These are phyloP conservation scores for Eubasilissa regina DNA, from an alignment of 1,140 invertebrate genomes.

Conservation along the genomic window DNA sequence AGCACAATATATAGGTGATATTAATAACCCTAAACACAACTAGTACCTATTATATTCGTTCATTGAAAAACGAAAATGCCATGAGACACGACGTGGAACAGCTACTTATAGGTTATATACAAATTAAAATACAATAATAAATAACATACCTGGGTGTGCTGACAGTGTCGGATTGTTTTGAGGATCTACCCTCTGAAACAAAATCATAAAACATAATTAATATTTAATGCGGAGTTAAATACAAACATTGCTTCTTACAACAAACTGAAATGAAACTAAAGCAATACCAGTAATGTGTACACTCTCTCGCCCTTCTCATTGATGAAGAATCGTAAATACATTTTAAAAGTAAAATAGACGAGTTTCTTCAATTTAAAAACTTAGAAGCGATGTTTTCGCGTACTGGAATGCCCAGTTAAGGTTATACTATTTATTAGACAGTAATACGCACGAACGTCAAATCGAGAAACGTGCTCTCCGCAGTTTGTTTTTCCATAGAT, in stretches of 20 bases:
- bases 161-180: conserved; percentile 86
- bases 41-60: no score
- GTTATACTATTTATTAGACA: background rate
- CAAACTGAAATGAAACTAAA: conserved; percentile 27
- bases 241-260: background rate
- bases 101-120: no score
- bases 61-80: no score
- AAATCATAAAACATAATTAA: conserved; percentile 52
- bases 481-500: conserved; percentile 7
- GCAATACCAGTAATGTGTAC: conserved; percentile 80
- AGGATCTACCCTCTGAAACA: conserved; percentile 82
- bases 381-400: background rate
- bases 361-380: background rate
- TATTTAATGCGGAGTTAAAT: background rate
- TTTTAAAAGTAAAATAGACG: conserved; percentile 61
- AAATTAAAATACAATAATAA: no score
- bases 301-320: conserved; percentile 80
- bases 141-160: conserved; percentile 85
- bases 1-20: no score
- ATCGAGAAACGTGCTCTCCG: background rate
- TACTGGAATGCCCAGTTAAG: background rate
- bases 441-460: background rate
- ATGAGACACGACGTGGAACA: no score
- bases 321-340: conserved; percentile 86
- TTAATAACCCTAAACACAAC: no score